Percentiles rank a stretch among this genome's conserved stretches.
These are phyloP conservation scores for Aproaerema taeniolella DNA, from an alignment of 2,888 invertebrate genomes.

Conservation along the genomic window DNA sequence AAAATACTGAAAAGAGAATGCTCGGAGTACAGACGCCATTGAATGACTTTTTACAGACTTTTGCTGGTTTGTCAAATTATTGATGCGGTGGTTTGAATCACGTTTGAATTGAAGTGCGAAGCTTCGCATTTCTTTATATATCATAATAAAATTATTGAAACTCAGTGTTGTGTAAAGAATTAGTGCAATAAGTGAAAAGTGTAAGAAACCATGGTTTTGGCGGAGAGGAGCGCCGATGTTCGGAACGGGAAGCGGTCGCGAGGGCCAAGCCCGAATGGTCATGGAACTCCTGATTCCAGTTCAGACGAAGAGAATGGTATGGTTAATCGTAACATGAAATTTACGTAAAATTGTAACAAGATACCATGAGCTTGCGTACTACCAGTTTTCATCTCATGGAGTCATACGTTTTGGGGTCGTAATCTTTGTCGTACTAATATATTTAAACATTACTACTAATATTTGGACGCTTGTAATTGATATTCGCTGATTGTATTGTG, in stretches of 20 bases:
- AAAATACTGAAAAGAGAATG: too few relatives aligned
- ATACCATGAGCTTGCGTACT: background rate
- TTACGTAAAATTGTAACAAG: background rate
- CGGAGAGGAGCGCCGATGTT: constrained; percentile 91
- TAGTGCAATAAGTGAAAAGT: constrained; percentile 40
- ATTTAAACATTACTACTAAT: too few relatives aligned
- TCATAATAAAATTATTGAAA: constrained; percentile 23
- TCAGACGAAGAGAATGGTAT: constrained; percentile 92
- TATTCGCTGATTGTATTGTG: too few relatives aligned
- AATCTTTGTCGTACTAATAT: too few relatives aligned
- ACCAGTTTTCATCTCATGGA: constrained; percentile 1
- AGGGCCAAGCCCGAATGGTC: constrained; percentile 94
- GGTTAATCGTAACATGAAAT: constrained; percentile 21
- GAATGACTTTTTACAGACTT: constrained; percentile 42
- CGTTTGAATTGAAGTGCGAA: constrained; percentile 72
- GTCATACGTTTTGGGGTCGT: background rate
- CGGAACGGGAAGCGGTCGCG: constrained; percentile 92
- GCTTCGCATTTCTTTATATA: constrained; percentile 44
- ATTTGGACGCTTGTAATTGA: too few relatives aligned
- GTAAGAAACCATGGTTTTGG: constrained; percentile 86
- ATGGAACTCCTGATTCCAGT: constrained; percentile 86
- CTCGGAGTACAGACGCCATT: constrained; percentile 60
- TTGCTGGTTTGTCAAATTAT: constrained; percentile 70
- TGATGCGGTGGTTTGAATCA: constrained; percentile 78
- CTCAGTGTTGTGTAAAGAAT: constrained; percentile 28